Base-by-base conservation (phyloP, 2,888 invertebrate genomes). In the Napeogenes sylphis region DNA sequence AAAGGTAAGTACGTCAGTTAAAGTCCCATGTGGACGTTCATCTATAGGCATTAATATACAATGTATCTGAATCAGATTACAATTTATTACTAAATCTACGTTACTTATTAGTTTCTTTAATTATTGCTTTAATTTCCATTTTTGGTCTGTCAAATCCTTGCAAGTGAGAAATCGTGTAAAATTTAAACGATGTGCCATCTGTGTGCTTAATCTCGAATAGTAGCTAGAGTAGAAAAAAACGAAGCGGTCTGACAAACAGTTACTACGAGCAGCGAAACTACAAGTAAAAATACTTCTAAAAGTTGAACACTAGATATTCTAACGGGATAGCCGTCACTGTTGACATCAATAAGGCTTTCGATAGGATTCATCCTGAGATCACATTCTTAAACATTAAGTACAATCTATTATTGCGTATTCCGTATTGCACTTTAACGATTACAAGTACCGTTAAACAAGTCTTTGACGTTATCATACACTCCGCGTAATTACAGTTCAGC, bases 281-380 rank as follows among this genome's bases (percentile, higher is more conserved):
- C 80, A 75, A 82, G 80, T 85, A 84, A 83, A 82, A 84, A 72
- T 81, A 80, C 74, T 70, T 82, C 81, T 80, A 80, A 81, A 81
- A 79, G 75, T 79, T 79, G 80, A 81, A 81, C 79, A 81, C 82
- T 82, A 82, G 75, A 75, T 79, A 80, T 77, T 74, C 77, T 85
- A 85, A 81, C 78, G 80, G 82, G 81, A 80, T 79, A 81, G 84
- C 81, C 85, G 81, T 81, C 77, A 77, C 72, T 78, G 80, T 80
- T 77, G 82, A 84, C 82, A 81, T 82, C 77, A 76, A 79, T 80
- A 84, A 88, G 87, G 87, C 87, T 84, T 85, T 85, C 81, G 83
- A 85, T 85, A 85, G 83, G 84, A 84, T 86, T 85, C 85, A 81
- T 86, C 84, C 86, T 90, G 89, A 90, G 90, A 90, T 90, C 90